Evolutionary conservation across 2,888 invertebrate species (phyloP), one percentile per base, ranked within the genome.

Genomic region (Eupithecia subumbrata): DNA sequence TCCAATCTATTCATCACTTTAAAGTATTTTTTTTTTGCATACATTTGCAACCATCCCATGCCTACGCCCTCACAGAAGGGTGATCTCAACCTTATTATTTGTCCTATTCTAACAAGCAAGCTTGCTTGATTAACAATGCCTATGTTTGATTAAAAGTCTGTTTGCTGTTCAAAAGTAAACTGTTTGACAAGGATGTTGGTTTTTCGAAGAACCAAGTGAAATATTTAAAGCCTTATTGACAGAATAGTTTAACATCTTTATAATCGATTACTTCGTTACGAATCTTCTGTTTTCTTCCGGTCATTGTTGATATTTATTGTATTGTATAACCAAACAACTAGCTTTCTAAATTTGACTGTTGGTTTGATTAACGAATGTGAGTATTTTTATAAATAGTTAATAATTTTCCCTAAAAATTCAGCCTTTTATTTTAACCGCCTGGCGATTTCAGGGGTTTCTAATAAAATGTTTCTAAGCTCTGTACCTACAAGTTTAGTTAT

Each of bases 101-200:
- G 52, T 22, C n/a, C 22, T 22, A 52, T 52, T n/a, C 52, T n/a
- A 52, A 52, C n/a, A 52, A n/a, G 48, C n/a, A 18, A 43, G 40
- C 16, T 25, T 14, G 68, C 22, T 68, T 68, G 43, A 25, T 43
- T 25, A 40, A 67, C 14, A 25, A 63, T 30, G 1, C 5, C 12
- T 22, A 18, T 64, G 34, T 64, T 64, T 64, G 64, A 34, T 34
- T 34, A 70, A 8, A 52, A 22, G 60, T 5, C 66, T 67, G 43
- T 67, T 67, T 43, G 67, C 14, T 22, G 11, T 40, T 43, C 48
- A 52, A 72, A 72, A 18, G 70, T 60, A 56, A 72, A 37, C 11
- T 43, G 25, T 73, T 73, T 48, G 48, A 48, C 60, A 34, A 45
- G 66, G 64, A 72, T 66, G 56, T 63, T 30, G 75, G 68, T 40